Evolutionary conservation across 2,113 vertebrate genomes (phyloP), one percentile per base, ranked within the genome.

Genomic region (Harpagus bidentatus): DNA sequence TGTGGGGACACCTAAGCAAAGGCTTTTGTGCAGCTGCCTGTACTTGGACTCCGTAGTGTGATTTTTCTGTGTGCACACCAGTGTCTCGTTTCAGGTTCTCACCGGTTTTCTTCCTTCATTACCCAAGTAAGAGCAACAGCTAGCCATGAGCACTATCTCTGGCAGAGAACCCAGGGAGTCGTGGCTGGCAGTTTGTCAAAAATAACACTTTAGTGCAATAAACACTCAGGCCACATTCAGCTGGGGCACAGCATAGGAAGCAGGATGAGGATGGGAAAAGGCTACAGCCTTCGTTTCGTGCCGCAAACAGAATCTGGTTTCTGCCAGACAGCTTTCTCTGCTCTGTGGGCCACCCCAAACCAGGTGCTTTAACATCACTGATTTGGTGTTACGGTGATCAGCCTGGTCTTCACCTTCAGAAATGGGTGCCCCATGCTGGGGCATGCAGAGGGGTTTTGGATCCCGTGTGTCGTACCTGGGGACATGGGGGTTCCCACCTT

Each of bases 351-450:
- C 36, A 50, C 13, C 14, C 42, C 43, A 13, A 50, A 86, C 1
- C 3, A 38, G 26, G 28, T 14, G 25, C 79, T 92, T n/a, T 31
- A 52, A 29, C 36, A 59, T 23, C 38, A 9, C 10, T 59, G n/a
- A 13, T 12, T 6, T n/a, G 36, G 23, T 0, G 1, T 73, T 56
- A 6, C 20, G 13, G 20, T 29, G 16, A 32, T 48, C 34, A 50
- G 47, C 43, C 36, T 29, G 1, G 3, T 19, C n/a, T 26, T 85
- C 40, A 22, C 22, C 38, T 52, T 59, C 56, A 25, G 66, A 62
- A 73, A 29, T 0, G 2, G 5, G 2, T 25, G 28, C n/a, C 28
- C 32, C 16, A 2, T 0, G 1, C 8, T 13, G 36, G 28, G 28
- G 23, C 31, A 58, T 21, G 29, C n/a, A 47, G 34, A 48, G 28